These are phyloP conservation scores for Phyllostomus discolor DNA, from an alignment of 2,113 vertebrate species.

Conservation along the genomic window DNA sequence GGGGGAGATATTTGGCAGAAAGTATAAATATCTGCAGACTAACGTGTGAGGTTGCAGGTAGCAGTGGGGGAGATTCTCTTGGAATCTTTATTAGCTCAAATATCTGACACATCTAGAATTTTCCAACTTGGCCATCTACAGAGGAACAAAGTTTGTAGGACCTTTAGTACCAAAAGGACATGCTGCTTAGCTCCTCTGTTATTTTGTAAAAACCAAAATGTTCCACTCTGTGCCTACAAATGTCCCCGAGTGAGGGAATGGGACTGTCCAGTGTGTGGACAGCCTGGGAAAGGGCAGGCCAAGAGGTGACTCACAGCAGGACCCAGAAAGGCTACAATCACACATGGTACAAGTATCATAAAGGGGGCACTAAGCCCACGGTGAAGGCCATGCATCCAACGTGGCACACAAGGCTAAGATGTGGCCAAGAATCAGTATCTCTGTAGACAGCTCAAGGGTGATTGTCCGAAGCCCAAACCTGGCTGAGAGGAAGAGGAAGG, in stretches of 20 bases:
- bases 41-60: not conserved
- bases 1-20: constrained; percentile 53
- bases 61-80: not conserved
- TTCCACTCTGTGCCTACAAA: not conserved
- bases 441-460: not conserved
- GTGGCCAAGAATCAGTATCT: not conserved
- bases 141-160: not conserved
- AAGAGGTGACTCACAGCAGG: rapidly evolving
- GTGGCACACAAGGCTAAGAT: not conserved
- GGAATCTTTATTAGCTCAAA: constrained; percentile 47
- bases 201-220: not conserved
- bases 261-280: not conserved
- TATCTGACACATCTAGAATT: constrained; percentile 25
- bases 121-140: constrained; percentile 16
- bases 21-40: constrained; percentile 49
- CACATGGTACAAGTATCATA: rapidly evolving
- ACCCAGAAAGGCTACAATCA: rapidly evolving
- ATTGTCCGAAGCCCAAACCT: not conserved
- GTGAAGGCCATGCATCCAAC: not conserved
- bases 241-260: rapidly evolving
- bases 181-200: not conserved
- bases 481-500: not conserved
- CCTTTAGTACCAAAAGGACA: not conserved
- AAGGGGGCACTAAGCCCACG: rapidly evolving
- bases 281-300: not conserved